Conservation (phyloP, 2,113 vertebrate species). For the Eudyptes chrysolophus region DNA sequence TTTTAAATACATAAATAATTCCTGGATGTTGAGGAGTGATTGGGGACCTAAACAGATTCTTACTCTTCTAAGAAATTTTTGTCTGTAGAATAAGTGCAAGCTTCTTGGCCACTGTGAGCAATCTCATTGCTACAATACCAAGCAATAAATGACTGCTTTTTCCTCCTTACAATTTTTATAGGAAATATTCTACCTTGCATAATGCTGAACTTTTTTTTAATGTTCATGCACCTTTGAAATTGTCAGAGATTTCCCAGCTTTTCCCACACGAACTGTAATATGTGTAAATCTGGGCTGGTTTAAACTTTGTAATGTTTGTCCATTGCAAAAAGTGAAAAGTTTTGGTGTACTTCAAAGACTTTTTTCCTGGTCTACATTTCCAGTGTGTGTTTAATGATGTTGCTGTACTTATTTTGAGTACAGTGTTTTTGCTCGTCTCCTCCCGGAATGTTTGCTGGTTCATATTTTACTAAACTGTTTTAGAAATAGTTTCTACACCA, state of each 20-base stretch:
- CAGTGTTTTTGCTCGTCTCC: background rate
- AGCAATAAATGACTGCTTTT: background rate
- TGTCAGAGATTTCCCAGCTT: background rate
- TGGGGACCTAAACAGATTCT: background rate
- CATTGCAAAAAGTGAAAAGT: background rate
- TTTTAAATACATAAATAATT: background rate
- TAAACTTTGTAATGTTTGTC: background rate
- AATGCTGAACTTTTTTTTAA: background rate
- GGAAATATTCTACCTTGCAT: background rate
- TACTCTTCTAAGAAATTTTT: background rate
- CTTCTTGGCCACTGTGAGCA: background rate
- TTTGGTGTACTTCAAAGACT: background rate
- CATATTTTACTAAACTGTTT: background rate
- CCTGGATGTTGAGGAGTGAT: background rate
- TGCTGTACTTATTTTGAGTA: background rate
- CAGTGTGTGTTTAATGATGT: background rate
- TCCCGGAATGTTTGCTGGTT: background rate
- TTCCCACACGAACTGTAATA: background rate
- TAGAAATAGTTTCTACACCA: background rate
- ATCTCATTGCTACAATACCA: background rate
- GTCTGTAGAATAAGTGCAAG: background rate
- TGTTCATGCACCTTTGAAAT: background rate
- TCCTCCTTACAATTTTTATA: background rate
- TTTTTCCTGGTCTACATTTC: background rate
- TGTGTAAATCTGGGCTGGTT: background rate